A percentile compares a stretch with the other conserved stretches of the same genome.
These are phyloP conservation scores for Corythucha ciliata DNA, from an alignment of 2,888 invertebrate genomes.

Conservation along the genomic window DNA sequence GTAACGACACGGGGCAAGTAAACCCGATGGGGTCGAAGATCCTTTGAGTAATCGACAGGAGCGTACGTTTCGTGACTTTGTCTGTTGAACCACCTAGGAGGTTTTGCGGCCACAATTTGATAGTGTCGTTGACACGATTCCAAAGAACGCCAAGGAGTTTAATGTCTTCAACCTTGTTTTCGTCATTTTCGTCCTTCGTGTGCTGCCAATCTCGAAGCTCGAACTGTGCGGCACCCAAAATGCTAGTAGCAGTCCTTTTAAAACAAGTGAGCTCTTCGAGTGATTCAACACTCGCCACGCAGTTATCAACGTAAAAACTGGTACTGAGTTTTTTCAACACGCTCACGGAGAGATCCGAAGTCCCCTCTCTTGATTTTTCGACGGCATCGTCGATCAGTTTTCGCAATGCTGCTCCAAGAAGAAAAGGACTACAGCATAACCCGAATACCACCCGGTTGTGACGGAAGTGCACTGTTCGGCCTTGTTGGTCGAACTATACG, in stretches of 20 bases:
- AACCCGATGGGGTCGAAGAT: conserved; percentile 35
- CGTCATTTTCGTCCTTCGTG: neutral
- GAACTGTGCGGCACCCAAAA: conserved; percentile 17
- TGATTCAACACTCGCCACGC: conserved; percentile 1
- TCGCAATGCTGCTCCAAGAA: conserved; percentile 18
- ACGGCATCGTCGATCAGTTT: conserved; percentile 11
- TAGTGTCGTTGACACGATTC: conserved; percentile 18
- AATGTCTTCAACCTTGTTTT: too few relatives aligned
- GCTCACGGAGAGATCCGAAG: neutral
- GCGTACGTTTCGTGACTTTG: conserved; percentile 2
- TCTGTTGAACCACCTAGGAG: conserved; percentile 12
- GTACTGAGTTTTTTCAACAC: too few relatives aligned
- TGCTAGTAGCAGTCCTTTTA: neutral
- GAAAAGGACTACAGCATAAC: conserved; percentile 21
- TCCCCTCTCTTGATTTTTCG: neutral
- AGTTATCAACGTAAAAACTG: conserved; percentile 20
- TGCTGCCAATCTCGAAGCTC: conserved; percentile 24
- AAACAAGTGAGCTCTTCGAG: neutral
- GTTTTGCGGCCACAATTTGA: conserved; percentile 9
- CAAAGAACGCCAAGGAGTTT: conserved; percentile 22
- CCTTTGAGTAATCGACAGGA: conserved; percentile 29
- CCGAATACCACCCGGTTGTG: conserved; percentile 25
- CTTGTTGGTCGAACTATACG: conserved; percentile 30
- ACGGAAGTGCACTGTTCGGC: conserved; percentile 8
- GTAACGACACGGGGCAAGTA: conserved; percentile 27